Conservation (phyloP, 1,140 invertebrate species). For the Pinna nobilis region DNA sequence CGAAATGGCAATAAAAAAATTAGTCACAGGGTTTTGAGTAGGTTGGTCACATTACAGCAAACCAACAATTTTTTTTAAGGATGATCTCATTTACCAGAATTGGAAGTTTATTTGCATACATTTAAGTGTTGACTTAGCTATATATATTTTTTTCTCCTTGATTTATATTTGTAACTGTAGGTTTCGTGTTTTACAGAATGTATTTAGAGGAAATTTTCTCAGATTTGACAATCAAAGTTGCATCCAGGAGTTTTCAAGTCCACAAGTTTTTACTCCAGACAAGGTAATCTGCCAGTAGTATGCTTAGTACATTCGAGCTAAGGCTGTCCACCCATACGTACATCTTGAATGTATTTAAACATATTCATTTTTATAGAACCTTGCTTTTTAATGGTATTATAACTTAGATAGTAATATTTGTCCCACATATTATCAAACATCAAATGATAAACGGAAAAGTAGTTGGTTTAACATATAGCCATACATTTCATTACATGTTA, state of each 20-base stretch:
- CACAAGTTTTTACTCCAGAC: slow-evolving; percentile 46
- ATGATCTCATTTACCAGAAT: too few species aligned
- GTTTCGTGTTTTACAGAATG: slow-evolving; percentile 42
- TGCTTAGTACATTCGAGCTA: not conserved
- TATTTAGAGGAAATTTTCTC: slow-evolving; percentile 41
- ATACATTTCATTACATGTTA: too few species aligned
- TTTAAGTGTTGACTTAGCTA: not conserved
- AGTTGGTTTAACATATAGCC: not conserved
- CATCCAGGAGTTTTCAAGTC: slow-evolving; percentile 16
- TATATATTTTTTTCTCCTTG: not conserved
- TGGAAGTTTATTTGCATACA: not conserved
- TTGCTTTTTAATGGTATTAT: not conserved
- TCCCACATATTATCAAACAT: not conserved
- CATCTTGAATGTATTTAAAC: too few species aligned
- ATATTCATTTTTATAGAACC: too few species aligned
- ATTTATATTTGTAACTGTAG: too few species aligned
- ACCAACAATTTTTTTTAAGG: too few species aligned
- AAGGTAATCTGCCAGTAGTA: slow-evolving; percentile 30
- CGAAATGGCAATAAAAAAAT: too few species aligned
- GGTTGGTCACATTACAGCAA: too few species aligned
- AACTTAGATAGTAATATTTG: not conserved
- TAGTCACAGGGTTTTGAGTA: too few species aligned
- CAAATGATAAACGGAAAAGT: not conserved
- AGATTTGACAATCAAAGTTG: slow-evolving; percentile 42
- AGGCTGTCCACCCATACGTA: too few species aligned